These are phyloP conservation scores for Nibea albiflora DNA, from an alignment of 2,113 vertebrate species.

Conservation along the genomic window DNA sequence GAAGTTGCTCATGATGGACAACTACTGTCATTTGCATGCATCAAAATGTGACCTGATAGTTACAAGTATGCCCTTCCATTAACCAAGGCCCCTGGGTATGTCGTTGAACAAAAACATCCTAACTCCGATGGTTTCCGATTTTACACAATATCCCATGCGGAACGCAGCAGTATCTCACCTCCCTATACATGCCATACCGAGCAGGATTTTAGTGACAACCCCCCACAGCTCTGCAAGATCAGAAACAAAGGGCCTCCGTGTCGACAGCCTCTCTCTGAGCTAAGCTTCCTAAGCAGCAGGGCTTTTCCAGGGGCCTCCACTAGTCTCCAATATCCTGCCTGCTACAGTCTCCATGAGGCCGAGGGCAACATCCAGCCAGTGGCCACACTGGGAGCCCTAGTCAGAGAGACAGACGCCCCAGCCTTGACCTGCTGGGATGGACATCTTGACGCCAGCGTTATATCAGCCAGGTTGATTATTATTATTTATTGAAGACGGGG, in stretches of 20 bases:
- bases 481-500: background rate
- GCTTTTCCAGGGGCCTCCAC: conserved; percentile 71
- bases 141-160: no score
- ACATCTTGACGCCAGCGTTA: conserved; percentile 29
- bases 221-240: conserved; percentile 35
- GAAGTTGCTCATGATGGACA: background rate
- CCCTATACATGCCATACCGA: conserved; percentile 24
- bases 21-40: background rate
- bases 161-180: conserved; percentile 1
- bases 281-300: conserved; percentile 61
- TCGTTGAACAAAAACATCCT: background rate
- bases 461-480: background rate
- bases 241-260: conserved; percentile 65
- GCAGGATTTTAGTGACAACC: conserved; percentile 47
- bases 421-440: conserved; percentile 35
- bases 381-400: conserved; percentile 40
- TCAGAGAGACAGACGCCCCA: conserved; percentile 31
- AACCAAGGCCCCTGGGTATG: background rate
- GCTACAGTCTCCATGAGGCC: conserved; percentile 42
- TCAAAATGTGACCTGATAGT: background rate
- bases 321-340: conserved; percentile 76
- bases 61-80: background rate
- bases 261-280: conserved; percentile 42
- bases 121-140: no score
- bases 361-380: conserved; percentile 22